Evolutionary conservation across 2,888 invertebrate genomes (phyloP).

Genomic region (Branchipolynoe longqiensis): DNA sequence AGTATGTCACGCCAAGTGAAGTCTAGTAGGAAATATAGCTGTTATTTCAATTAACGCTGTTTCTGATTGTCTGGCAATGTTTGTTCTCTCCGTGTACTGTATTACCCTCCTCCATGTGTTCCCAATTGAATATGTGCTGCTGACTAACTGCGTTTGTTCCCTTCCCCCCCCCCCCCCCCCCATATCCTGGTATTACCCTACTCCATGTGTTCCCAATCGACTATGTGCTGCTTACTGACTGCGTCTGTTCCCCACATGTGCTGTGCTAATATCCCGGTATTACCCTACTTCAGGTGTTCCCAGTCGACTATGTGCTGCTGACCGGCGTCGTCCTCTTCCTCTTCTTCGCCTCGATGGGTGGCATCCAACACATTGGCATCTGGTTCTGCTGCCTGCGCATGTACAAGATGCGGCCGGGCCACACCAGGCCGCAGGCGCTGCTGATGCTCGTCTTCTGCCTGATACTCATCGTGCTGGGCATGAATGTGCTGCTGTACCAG

Average conservation of each 20-base stretch:
- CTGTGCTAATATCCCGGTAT: background rate
- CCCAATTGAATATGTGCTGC: no score
- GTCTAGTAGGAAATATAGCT: no score
- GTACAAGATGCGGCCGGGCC: conserved; percentile 80
- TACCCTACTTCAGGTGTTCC: conserved; percentile 77
- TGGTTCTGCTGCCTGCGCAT: conserved; percentile 82
- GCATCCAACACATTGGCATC: conserved; percentile 81
- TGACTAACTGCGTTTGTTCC: no score
- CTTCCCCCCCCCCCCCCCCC: no score
- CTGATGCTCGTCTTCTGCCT: conserved; percentile 81
- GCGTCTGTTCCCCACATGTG: background rate
- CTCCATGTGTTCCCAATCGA: no score
- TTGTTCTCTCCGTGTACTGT: no score
- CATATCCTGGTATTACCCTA: no score
- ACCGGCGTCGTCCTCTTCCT: conserved; percentile 79
- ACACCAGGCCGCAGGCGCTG: conserved; percentile 81
- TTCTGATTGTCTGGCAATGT: no score
- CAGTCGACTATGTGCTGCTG: conserved; percentile 82
- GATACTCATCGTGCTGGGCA: conserved; percentile 81
- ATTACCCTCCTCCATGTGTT: no score
- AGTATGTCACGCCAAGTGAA: no score
- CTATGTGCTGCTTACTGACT: no score
- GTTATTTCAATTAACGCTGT: no score
- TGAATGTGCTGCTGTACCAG: conserved; percentile 82
- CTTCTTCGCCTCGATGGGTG: conserved; percentile 81